Evolutionary conservation across 2,888 invertebrate genomes (phyloP), one percentile per base, ranked within the genome.

Genomic region (Oeneis ivallda): DNA sequence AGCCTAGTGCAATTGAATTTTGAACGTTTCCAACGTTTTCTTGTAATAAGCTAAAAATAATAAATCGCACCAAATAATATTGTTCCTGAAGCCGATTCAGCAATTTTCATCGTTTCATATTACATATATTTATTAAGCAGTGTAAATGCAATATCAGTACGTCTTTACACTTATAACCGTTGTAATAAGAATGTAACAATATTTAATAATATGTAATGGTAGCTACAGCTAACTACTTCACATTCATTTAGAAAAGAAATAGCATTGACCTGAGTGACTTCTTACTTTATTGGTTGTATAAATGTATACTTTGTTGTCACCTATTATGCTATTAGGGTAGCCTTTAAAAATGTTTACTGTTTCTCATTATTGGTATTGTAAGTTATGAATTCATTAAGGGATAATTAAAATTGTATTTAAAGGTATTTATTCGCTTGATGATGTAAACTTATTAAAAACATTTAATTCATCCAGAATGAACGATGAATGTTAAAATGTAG

Each of bases 301-400:
- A n/a, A n/a, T n/a, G n/a, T n/a, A 45, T 15, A 45, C 45, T 15
- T 45, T 45, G 45, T 7, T 15, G 9, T 5, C 8, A 15, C n/a
- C 37, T 8, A 37, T 6, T 34, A 34, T n/a, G n/a, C 32, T 43
- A 43, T 3, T 45, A 15, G 15, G 45, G 15, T 45, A n/a, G n/a
- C n/a, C n/a, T 43, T 43, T n/a, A 43, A 43, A 43, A 43, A 43
- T n/a, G 43, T 43, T 43, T 13, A 43, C 43, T 43, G n/a, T 43
- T 43, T 43, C n/a, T 43, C 9, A 45, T 43, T 43, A 43, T 43
- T 43, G 43, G 10, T 8, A 13, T 41, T 43, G 6, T 43, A 26
- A 26, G 5, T 26, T 26, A 26, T 26, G 2, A 26, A 26, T 26
- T 2, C 26, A 26, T 5, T 26, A 26, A 26, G 26, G 26, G 26